Evolutionary conservation across 1,140 invertebrate species (phyloP).

Genomic region (Scaptomyza pallida): DNA sequence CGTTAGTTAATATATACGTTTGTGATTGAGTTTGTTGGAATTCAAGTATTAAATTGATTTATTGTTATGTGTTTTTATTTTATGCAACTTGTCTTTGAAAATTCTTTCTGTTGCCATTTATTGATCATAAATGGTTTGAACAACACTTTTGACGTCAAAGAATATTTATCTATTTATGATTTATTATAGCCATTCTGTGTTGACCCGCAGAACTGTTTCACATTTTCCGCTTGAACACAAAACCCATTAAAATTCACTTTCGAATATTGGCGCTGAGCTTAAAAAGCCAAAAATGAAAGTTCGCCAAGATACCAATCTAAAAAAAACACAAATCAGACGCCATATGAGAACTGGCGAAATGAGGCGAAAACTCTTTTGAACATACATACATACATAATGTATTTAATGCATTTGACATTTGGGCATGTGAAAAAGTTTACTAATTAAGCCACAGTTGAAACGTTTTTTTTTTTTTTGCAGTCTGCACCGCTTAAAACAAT

Average conservation of each 20-base stretch:
- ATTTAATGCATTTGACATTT: conserved; percentile 35
- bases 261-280: conserved; percentile 33
- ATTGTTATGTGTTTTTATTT: too few species aligned
- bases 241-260: conserved; percentile 60
- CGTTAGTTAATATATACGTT: too few species aligned
- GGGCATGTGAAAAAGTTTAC: conserved; percentile 34
- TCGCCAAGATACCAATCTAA: conserved; percentile 20
- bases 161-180: conserved; percentile 2
- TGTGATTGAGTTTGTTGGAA: too few species aligned
- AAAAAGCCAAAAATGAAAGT: conserved; percentile 48
- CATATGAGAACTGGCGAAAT: conserved; percentile 12
- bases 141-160: background rate
- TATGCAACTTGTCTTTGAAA: too few species aligned
- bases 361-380: background rate
- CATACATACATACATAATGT: background rate
- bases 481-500: conserved; percentile 18
- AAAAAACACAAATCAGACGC: background rate
- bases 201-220: conserved; percentile 23
- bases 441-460: conserved; percentile 39
- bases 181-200: background rate
- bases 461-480: conserved; percentile 6
- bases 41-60: too few species aligned
- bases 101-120: too few species aligned
- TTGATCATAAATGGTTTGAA: background rate
- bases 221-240: conserved; percentile 13